Conservation (phyloP, 1,140 invertebrate genomes). For the Hermetia illucens region DNA sequence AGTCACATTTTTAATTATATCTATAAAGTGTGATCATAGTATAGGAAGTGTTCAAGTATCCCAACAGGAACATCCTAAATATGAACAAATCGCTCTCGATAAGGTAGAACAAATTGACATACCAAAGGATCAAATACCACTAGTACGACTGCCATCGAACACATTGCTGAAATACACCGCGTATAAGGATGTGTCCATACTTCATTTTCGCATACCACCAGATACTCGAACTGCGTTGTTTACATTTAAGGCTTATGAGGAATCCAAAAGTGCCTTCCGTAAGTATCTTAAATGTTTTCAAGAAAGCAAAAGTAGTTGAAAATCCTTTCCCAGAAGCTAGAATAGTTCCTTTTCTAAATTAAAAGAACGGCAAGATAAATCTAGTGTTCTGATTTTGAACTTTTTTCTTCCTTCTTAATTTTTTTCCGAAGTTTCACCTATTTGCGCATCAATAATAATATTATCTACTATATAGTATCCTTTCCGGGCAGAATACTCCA, state of each 20-base stretch:
- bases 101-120: conserved; percentile 15
- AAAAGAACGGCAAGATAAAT: no score
- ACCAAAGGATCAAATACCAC: conserved; percentile 17
- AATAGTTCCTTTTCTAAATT: no score
- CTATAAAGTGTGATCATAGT: background rate
- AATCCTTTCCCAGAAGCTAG: no score
- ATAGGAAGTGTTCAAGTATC: conserved; percentile 12
- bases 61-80: conserved; percentile 2
- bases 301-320: no score
- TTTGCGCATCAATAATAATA: no score
- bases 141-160: conserved; percentile 27
- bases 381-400: no score
- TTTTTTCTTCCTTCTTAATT: no score
- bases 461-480: no score
- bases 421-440: no score
- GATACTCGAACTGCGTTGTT: conserved; percentile 21
- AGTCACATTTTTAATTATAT: conserved; percentile 2
- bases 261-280: conserved; percentile 28
- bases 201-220: conserved; percentile 23
- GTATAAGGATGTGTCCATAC: conserved; percentile 28
- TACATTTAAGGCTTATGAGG: conserved; percentile 26
- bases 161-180: conserved; percentile 24
- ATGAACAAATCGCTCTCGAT: conserved; percentile 1
- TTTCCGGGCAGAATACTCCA: no score
- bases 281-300: conserved; percentile 14